These are phyloP conservation scores for Porites divaricata DNA, from an alignment of 92 coral and sea anemone genomes.

Conservation along the genomic window DNA sequence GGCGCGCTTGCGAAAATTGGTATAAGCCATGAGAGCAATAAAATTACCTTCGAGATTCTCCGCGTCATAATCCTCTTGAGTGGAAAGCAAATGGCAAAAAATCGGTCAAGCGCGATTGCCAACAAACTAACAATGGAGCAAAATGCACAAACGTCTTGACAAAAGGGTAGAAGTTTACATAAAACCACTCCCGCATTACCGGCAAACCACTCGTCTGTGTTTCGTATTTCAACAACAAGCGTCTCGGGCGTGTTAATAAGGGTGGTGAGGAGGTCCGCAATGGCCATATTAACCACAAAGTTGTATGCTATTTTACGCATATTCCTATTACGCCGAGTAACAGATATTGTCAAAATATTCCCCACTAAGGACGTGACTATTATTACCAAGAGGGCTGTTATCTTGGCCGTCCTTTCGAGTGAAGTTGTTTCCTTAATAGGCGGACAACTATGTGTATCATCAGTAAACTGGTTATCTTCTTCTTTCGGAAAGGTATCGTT, in stretches of 20 bases:
- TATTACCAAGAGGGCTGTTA: conserved; percentile 41
- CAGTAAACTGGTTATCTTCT: neutral
- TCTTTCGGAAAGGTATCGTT: conserved; percentile 13
- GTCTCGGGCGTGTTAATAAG: conserved; percentile 69
- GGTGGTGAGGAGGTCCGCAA: conserved; percentile 60
- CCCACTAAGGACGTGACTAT: conserved; percentile 47
- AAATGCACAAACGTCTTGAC: conserved; percentile 67
- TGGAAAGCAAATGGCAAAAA: conserved; percentile 70
- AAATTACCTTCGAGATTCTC: conserved; percentile 56
- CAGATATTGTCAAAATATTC: conserved; percentile 54
- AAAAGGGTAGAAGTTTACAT: conserved; percentile 56
- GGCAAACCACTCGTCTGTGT: conserved; percentile 28
- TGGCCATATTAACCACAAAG: conserved; percentile 74
- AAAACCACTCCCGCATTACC: conserved; percentile 44
- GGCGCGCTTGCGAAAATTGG: conserved; percentile 69
- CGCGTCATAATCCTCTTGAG: conserved; percentile 66
- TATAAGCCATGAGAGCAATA: conserved; percentile 60
- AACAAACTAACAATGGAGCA: conserved; percentile 77
- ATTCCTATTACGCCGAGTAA: conserved; percentile 48
- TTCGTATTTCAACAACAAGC: conserved; percentile 50
- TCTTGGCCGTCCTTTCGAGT: conserved; percentile 39
- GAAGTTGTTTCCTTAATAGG: neutral
- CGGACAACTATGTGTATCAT: conserved; percentile 15
- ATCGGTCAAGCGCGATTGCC: conserved; percentile 78
- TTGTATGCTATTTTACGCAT: conserved; percentile 53